A percentile compares a stretch with the other conserved stretches of the same genome.
Evolutionary conservation across 1,140 invertebrate species (phyloP).

Genomic region (Tachypleus tridentatus): DNA sequence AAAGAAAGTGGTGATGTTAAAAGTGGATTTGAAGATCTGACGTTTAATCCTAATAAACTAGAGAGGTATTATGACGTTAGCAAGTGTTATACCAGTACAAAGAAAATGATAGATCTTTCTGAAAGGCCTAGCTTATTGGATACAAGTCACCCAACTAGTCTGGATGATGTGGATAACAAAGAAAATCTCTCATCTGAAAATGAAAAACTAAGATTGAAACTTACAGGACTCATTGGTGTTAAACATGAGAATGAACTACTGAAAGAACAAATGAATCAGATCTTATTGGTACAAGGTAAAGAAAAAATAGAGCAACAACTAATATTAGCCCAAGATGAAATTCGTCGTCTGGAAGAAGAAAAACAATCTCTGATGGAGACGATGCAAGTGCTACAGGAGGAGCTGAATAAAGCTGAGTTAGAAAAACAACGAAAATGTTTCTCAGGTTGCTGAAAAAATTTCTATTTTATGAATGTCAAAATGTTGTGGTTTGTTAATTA

Average conservation of each 20-base stretch:
- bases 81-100: not conserved
- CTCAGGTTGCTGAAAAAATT: too few species aligned
- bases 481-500: too few species aligned
- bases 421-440: constrained; percentile 6
- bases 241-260: constrained; percentile 17
- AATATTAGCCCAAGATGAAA: constrained; percentile 10
- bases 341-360: constrained; percentile 14
- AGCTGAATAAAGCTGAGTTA: constrained; percentile 12
- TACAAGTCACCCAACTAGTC: not conserved
- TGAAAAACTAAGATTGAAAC: constrained; percentile 10
- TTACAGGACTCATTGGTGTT: constrained; percentile 12
- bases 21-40: too few species aligned
- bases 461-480: too few species aligned
- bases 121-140: not conserved
- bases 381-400: constrained; percentile 12
- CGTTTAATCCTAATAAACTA: not conserved
- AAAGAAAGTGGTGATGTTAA: too few species aligned
- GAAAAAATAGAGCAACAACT: constrained; percentile 11
- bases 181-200: constrained; percentile 2
- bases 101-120: not conserved
- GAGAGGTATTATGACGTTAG: not conserved
- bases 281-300: constrained; percentile 4
- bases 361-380: constrained; percentile 15
- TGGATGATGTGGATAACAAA: not conserved
- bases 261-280: constrained; percentile 11